Evolutionary conservation across 2,797 vertebrate genomes (phyloP).

Genomic region (Acanthiza pusilla): DNA sequence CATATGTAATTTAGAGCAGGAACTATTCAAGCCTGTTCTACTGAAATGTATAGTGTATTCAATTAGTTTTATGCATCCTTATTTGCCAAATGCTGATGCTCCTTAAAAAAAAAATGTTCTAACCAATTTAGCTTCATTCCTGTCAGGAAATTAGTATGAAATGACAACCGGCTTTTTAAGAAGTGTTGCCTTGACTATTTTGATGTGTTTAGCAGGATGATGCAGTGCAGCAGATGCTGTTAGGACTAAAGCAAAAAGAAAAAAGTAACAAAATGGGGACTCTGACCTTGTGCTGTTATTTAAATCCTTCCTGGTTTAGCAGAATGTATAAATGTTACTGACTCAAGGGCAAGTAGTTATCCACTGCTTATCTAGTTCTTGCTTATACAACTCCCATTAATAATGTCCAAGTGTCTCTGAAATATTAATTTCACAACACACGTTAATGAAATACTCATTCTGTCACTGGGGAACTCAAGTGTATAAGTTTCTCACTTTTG

Average conservation of each 20-base stretch:
- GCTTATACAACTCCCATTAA: neutral
- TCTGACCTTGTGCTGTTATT: neutral
- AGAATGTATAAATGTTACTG: neutral
- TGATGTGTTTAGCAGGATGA: neutral
- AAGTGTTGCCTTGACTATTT: neutral
- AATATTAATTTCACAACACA: neutral
- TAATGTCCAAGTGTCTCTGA: neutral
- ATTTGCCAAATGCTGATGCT: conserved; percentile 24
- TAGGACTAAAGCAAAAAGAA: neutral
- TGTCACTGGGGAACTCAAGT: neutral
- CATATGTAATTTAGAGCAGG: conserved; percentile 24
- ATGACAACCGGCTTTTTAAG: neutral
- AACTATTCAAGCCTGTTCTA: conserved; percentile 23
- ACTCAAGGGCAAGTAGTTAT: neutral
- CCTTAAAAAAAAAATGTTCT: neutral
- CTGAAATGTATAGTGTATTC: neutral
- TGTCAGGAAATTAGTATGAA: conserved; percentile 15
- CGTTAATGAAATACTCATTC: neutral
- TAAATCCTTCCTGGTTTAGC: neutral
- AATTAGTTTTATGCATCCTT: conserved; percentile 45
- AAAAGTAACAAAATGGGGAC: neutral
- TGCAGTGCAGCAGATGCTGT: neutral
- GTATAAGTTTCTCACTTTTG: neutral
- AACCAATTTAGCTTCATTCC: neutral
- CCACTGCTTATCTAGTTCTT: neutral